Conservation (phyloP, 2,797 vertebrate species). For the Mus spretus region DNA sequence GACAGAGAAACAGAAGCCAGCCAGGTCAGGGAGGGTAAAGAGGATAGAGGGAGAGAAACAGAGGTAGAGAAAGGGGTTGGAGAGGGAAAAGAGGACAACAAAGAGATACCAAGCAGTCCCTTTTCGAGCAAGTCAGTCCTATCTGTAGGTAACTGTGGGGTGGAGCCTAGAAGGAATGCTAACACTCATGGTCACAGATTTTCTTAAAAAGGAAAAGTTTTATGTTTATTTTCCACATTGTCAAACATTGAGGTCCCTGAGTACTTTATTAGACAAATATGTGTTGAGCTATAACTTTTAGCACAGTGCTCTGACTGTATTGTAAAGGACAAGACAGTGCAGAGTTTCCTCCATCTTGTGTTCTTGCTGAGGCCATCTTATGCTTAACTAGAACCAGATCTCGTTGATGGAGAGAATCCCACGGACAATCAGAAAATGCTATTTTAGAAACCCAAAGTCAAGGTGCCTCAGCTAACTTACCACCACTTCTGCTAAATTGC, state of each 20-base stretch:
- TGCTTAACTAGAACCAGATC: neutral
- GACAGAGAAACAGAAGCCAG: neutral
- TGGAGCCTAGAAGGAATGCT: neutral
- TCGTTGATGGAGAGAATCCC: neutral
- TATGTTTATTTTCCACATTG: neutral
- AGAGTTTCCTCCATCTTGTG: too few species aligned
- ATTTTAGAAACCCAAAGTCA: neutral
- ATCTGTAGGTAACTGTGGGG: neutral
- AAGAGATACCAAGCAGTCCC: neutral
- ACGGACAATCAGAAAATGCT: neutral
- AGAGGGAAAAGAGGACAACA: neutral
- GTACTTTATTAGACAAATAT: slow-evolving; percentile 59
- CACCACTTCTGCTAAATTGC: neutral
- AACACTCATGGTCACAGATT: neutral
- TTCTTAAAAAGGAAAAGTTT: neutral
- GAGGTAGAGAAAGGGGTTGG: neutral
- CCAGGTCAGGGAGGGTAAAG: neutral
- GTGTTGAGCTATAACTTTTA: slow-evolving; percentile 57
- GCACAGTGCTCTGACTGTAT: neutral
- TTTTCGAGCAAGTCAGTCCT: neutral
- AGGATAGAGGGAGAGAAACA: neutral
- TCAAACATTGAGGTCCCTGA: neutral
- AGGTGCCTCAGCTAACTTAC: neutral
- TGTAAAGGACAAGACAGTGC: neutral
- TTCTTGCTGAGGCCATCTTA: neutral